Evolutionary conservation across 2,888 invertebrate genomes (phyloP).

Genomic region (Ophraella communa): DNA sequence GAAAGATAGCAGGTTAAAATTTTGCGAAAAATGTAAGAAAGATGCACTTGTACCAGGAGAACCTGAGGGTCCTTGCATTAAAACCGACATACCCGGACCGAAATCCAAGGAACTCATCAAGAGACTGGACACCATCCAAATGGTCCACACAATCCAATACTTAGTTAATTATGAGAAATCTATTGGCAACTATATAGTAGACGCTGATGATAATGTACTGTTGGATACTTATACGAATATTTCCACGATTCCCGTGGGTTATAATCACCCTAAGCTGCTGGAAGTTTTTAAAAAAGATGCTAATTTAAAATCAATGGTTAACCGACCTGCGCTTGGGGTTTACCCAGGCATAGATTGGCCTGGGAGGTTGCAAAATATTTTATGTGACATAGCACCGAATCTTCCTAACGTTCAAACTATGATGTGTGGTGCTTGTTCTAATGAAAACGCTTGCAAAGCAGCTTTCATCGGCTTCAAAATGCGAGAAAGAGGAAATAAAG

Average conservation of each 20-base stretch:
- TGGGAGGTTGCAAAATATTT: slow-evolving; percentile 71
- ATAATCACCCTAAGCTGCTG: slow-evolving; percentile 90
- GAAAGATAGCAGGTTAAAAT: background rate
- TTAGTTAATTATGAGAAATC: slow-evolving; percentile 94
- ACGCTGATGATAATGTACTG: slow-evolving; percentile 90
- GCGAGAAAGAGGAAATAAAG: slow-evolving; percentile 73
- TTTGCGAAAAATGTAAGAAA: background rate
- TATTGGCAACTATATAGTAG: slow-evolving; percentile 93
- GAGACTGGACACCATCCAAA: slow-evolving; percentile 71
- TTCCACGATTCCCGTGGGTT: slow-evolving; percentile 87
- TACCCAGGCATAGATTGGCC: slow-evolving; percentile 93
- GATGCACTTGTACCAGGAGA: slow-evolving; percentile 60
- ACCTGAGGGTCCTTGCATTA: slow-evolving; percentile 68
- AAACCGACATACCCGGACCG: slow-evolving; percentile 75
- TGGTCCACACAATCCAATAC: slow-evolving; percentile 78
- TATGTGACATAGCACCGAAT: slow-evolving; percentile 83
- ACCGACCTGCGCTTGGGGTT: slow-evolving; percentile 94
- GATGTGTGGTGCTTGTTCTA: slow-evolving; percentile 97
- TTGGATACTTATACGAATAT: slow-evolving; percentile 96
- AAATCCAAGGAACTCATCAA: slow-evolving; percentile 66
- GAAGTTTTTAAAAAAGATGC: slow-evolving; percentile 74
- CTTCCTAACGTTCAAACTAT: slow-evolving; percentile 82
- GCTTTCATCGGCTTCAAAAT: slow-evolving; percentile 87
- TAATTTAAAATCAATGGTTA: slow-evolving; percentile 77
- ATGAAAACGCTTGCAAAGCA: slow-evolving; percentile 95